Conservation (phyloP, 2,113 vertebrate species). For the Ramphastos sulfuratus region DNA sequence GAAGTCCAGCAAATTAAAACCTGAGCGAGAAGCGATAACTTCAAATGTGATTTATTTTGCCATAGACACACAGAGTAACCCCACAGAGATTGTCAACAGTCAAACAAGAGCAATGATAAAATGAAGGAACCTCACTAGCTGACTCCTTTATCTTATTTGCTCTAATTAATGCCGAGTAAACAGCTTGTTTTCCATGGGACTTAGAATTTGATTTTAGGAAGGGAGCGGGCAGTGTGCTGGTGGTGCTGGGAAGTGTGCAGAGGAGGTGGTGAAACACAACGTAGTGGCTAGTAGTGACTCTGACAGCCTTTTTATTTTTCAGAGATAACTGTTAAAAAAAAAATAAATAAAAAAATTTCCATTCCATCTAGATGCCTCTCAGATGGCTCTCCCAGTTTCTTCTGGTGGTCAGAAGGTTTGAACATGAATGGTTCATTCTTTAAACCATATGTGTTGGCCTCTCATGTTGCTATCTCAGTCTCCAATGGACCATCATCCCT, state of each 20-base stretch:
- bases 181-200: background rate
- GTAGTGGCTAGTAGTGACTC: background rate
- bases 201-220: background rate
- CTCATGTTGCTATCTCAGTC: too few species aligned
- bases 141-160: constrained; percentile 41
- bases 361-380: background rate
- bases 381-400: too few species aligned
- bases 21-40: constrained; percentile 52
- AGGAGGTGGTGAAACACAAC: background rate
- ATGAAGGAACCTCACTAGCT: background rate
- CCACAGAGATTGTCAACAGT: constrained; percentile 55
- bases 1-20: constrained; percentile 66
- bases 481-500: too few species aligned
- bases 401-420: too few species aligned
- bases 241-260: background rate
- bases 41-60: constrained; percentile 54
- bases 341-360: too few species aligned
- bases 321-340: background rate
- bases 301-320: background rate
- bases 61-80: constrained; percentile 9
- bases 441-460: too few species aligned
- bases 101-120: constrained; percentile 47
- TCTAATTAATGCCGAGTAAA: constrained; percentile 38
- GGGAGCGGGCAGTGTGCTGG: background rate
- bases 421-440: too few species aligned